phyloP scores from a whole-genome alignment of 2,113 vertebrate species.

The Oryctolagus cuniculus region DNA sequence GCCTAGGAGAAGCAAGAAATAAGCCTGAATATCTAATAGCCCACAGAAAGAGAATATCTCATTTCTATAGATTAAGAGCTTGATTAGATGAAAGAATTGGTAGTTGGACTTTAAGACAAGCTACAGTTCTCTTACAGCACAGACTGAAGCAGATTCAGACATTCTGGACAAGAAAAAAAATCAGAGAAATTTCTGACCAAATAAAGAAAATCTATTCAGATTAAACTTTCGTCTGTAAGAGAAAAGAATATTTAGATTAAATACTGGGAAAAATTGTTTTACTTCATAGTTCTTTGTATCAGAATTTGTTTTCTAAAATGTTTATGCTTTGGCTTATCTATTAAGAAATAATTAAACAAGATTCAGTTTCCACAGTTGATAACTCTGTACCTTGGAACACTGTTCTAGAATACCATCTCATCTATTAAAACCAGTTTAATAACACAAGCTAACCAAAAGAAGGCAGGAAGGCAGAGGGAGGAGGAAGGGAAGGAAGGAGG shows the following conservation, averaged over 20 bases:
- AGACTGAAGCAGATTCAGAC: not conserved
- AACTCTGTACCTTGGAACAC: not conserved
- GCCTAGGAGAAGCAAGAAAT: not conserved
- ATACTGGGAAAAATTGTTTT: not conserved
- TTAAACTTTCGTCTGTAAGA: slow-evolving; percentile 25
- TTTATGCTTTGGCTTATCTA: not conserved
- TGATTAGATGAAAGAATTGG: slow-evolving; percentile 67
- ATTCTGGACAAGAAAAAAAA: slow-evolving; percentile 12
- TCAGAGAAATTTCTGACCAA: not conserved
- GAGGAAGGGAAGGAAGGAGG: too few relatives aligned
- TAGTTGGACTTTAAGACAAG: slow-evolving; percentile 26
- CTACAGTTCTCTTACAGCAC: slow-evolving; percentile 14
- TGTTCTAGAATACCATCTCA: not conserved
- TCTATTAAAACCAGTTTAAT: not conserved
- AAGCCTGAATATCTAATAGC: slow-evolving; percentile 14
- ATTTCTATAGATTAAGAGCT: slow-evolving; percentile 41
- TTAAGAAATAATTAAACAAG: not conserved
- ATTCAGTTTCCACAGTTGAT: not conserved
- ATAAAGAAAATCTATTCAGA: slow-evolving; percentile 30
- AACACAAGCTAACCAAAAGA: not conserved
- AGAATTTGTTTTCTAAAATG: not conserved
- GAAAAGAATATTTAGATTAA: slow-evolving; percentile 16
- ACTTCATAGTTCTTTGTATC: not conserved
- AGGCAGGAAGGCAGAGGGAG: not conserved
- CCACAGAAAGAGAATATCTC: slow-evolving; percentile 7